Conservation (phyloP, 2,888 invertebrate species). For the Tachystola acroxantha region DNA sequence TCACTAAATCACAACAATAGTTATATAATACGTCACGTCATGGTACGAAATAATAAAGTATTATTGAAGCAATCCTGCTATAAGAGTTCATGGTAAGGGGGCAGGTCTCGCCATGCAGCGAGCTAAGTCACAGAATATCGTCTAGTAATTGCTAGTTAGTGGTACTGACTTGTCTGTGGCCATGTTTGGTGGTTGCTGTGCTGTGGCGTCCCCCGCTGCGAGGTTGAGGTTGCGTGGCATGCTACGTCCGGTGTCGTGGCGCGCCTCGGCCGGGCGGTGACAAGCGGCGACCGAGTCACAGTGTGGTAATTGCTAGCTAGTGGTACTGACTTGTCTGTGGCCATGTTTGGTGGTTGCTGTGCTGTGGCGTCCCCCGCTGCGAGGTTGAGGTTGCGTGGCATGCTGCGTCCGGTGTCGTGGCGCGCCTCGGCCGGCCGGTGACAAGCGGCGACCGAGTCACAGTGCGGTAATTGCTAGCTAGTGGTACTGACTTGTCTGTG, state of each 20-base stretch:
- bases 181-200: background rate
- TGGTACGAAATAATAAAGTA: no score
- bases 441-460: slow-evolving; percentile 66
- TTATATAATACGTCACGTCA: no score
- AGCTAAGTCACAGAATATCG: no score
- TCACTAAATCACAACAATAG: no score
- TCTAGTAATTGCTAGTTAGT: no score
- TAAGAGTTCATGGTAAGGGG: no score
- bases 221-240: slow-evolving; percentile 15
- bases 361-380: background rate
- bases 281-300: no score
- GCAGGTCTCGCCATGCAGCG: no score
- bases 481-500: background rate
- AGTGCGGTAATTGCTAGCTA: slow-evolving; percentile 45
- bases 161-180: background rate
- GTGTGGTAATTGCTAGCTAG: no score
- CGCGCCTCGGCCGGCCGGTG: slow-evolving; percentile 61
- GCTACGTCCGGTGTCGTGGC: slow-evolving; percentile 13
- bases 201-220: background rate
- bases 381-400: slow-evolving; percentile 14
- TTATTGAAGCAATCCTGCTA: no score
- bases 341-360: background rate
- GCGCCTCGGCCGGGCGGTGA: no score
- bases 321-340: background rate
- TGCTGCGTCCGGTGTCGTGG: slow-evolving; percentile 14